These are phyloP conservation scores for Cepaea hortensis DNA, from an alignment of 2,888 invertebrate genomes.

Conservation along the genomic window DNA sequence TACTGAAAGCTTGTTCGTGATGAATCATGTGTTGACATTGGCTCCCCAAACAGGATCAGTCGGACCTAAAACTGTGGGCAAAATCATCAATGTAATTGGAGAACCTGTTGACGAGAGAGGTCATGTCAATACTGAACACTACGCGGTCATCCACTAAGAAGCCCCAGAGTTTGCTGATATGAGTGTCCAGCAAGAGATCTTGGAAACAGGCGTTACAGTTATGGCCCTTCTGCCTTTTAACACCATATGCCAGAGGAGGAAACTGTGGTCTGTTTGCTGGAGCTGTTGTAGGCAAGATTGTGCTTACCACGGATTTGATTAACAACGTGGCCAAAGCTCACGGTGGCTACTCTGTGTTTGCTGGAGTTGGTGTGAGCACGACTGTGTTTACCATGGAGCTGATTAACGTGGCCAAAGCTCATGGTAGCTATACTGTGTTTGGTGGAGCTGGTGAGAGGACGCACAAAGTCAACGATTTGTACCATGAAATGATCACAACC, in stretches of 20 bases:
- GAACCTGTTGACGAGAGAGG: constrained; percentile 94
- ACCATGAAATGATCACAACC: constrained; percentile 93
- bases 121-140: constrained; percentile 86
- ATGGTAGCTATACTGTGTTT: constrained; percentile 96
- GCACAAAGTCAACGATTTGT: constrained; percentile 94
- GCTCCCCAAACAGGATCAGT: constrained; percentile 94
- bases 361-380: constrained; percentile 82
- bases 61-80: constrained; percentile 90
- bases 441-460: constrained; percentile 95
- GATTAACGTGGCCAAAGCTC: constrained; percentile 95
- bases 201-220: constrained; percentile 95
- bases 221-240: constrained; percentile 91
- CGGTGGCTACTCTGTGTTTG: too few species aligned
- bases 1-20: constrained; percentile 94
- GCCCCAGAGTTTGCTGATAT: constrained; percentile 95
- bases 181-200: constrained; percentile 94
- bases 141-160: constrained; percentile 91
- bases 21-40: constrained; percentile 87
- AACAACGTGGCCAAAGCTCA: too few species aligned
- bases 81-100: constrained; percentile 95
- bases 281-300: constrained; percentile 95
- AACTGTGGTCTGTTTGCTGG: constrained; percentile 93
- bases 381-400: constrained; percentile 97
- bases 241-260: constrained; percentile 95
- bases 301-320: constrained; percentile 87